Evolutionary conservation across 1,140 invertebrate genomes (phyloP), one percentile per base, ranked within the genome.

Genomic region (Diabrotica virgifera): DNA sequence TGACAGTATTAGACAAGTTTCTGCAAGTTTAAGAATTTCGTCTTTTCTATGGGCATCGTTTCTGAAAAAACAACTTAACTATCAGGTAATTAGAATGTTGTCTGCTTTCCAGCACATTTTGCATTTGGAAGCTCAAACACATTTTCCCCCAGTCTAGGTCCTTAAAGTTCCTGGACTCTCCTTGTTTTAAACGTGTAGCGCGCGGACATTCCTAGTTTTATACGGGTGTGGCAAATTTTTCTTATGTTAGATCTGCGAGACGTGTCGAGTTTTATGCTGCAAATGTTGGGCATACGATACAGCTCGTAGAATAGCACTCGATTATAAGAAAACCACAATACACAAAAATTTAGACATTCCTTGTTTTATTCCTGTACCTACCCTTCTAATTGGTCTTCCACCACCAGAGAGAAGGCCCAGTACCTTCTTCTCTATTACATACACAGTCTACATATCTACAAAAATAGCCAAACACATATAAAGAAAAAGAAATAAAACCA

Each of bases 181-280:
- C 6, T 52, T 52, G 51, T 52, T 52, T 52, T 52, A 8, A 52
- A 52, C 51, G 11, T 8, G 6, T 52, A 52, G 9, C 51, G 51
- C 51, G 51, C 51, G 51, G 51, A 52, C 51, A n/a, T 52, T 52
- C 51, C 51, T 52, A 52, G 51, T 52, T 52, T 52, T 52, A 52
- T 52, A 13, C 6, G 51, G 8, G 51, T 52, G 13, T 13, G 51
- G 51, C 13, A 52, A 13, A 52, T 52, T 13, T 52, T 52, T 13
- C n/a, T 52, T 12, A 52, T 52, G 6, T 52, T 9, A n/a, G 10
- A 52, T 52, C 51, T 52, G 10, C 51, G 51, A 12, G 51, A 52
- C 51, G 9, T 52, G 8, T 13, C 51, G 13, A 52, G 51, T 52
- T 52, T 52, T 13, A 52, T 52, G 51, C 51, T 13, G 51, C 6